Conservation (phyloP, 2,888 invertebrate genomes). For the Chelonus formosanus region DNA sequence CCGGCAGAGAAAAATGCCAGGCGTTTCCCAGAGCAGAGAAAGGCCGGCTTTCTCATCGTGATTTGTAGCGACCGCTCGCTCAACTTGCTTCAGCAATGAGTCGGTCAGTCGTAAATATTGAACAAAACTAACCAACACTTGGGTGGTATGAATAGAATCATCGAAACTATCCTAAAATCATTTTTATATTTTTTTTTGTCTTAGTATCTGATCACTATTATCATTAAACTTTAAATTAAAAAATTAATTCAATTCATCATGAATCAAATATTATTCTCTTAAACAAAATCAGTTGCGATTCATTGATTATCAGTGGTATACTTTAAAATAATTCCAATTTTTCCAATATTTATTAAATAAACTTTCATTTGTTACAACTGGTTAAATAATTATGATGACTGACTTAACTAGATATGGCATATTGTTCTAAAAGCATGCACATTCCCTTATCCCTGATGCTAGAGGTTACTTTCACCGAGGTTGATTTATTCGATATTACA, state of each 20-base stretch:
- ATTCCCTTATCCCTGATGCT: conserved; percentile 15
- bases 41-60: conserved; percentile 62
- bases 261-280: too few relatives aligned
- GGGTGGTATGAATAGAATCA: conserved; percentile 39
- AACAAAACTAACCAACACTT: conserved; percentile 47
- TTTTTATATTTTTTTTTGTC: conserved; percentile 32
- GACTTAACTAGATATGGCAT: conserved; percentile 16
- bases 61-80: conserved; percentile 64
- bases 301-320: too few relatives aligned
- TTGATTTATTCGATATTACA: conserved; percentile 38
- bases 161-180: conserved; percentile 39
- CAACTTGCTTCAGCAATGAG: conserved; percentile 64
- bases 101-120: conserved; percentile 65
- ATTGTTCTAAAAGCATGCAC: conserved; percentile 13
- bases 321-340: too few relatives aligned
- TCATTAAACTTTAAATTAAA: too few relatives aligned
- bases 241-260: too few relatives aligned
- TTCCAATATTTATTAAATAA: too few relatives aligned
- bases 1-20: conserved; percentile 65
- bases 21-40: conserved; percentile 64
- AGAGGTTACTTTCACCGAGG: conserved; percentile 33
- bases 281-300: too few relatives aligned
- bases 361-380: not conserved
- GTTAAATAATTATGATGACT: not conserved
- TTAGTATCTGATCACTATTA: too few relatives aligned